These are phyloP conservation scores for Fulmarus glacialis DNA, from an alignment of 2,113 vertebrate species.

Conservation along the genomic window DNA sequence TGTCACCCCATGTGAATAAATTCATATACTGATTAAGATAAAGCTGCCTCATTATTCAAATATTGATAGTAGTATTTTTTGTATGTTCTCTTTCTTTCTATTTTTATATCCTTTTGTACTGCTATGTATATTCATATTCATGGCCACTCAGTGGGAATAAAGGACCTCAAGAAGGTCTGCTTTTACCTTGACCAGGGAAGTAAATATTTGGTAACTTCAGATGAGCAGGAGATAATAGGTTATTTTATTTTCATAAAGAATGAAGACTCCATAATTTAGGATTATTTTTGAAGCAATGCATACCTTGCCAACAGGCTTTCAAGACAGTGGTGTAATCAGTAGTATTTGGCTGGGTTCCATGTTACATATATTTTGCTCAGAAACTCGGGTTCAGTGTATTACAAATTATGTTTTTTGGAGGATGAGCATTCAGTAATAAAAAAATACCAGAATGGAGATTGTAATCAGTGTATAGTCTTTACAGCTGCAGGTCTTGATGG, in stretches of 20 bases:
- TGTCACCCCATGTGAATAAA: slow-evolving; percentile 38
- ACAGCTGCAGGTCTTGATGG: not conserved
- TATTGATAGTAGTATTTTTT: not conserved
- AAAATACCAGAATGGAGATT: not conserved
- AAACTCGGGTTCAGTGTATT: not conserved
- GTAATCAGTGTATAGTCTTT: not conserved
- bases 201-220: not conserved
- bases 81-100: not conserved
- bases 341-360: not conserved
- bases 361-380: not conserved
- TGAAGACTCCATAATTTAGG: not conserved
- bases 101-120: not conserved
- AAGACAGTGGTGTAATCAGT: not conserved
- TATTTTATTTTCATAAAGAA: not conserved
- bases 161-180: not conserved
- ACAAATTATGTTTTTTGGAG: not conserved
- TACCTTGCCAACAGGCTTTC: not conserved
- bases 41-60: slow-evolving; percentile 38
- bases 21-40: slow-evolving; percentile 44
- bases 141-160: not conserved
- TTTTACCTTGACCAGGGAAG: not conserved
- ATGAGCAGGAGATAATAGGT: not conserved
- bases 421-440: not conserved
- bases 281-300: not conserved
- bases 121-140: not conserved